phyloP scores from a whole-genome alignment of 1,140 invertebrate genomes.

The Drosophila sp. region DNA sequence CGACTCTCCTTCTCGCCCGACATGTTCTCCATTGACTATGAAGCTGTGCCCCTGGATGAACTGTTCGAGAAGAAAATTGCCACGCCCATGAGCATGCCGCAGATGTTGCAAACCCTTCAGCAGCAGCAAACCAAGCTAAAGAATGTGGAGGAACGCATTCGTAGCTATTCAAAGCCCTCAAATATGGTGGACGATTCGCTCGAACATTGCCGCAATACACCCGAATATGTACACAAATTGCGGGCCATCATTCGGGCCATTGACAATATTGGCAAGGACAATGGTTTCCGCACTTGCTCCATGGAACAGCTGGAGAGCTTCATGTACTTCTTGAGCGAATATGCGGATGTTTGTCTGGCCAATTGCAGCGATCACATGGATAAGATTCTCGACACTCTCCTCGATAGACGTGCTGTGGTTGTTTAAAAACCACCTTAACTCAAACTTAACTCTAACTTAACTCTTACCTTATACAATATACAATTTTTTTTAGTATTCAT shows the following conservation, averaged over 20 bases:
- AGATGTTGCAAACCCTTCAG: slow-evolving; percentile 61
- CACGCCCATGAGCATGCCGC: slow-evolving; percentile 43
- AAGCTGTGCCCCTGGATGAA: slow-evolving; percentile 69
- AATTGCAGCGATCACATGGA: slow-evolving; percentile 76
- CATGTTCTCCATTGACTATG: slow-evolving; percentile 59
- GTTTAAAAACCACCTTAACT: slow-evolving; percentile 25
- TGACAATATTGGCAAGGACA: slow-evolving; percentile 56
- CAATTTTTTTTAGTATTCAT: slow-evolving; percentile 4
- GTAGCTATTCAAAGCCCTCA: slow-evolving; percentile 49
- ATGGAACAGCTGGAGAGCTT: slow-evolving; percentile 70
- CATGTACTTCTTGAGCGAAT: slow-evolving; percentile 71
- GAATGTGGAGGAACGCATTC: slow-evolving; percentile 59
- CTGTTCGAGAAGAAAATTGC: slow-evolving; percentile 58
- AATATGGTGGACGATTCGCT: slow-evolving; percentile 42
- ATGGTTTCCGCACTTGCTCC: slow-evolving; percentile 62
- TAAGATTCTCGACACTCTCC: slow-evolving; percentile 65
- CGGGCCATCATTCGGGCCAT: slow-evolving; percentile 57
- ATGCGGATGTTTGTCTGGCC: slow-evolving; percentile 70
- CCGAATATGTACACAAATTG: slow-evolving; percentile 58
- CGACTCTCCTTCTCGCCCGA: slow-evolving; percentile 66
- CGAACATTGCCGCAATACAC: slow-evolving; percentile 54
- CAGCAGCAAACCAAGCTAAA: slow-evolving; percentile 60
- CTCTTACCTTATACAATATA: not conserved
- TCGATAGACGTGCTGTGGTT: slow-evolving; percentile 56
- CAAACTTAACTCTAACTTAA: not conserved